Conservation (phyloP, 2,113 vertebrate genomes). For the Cyphomyrus plagiostoma region DNA sequence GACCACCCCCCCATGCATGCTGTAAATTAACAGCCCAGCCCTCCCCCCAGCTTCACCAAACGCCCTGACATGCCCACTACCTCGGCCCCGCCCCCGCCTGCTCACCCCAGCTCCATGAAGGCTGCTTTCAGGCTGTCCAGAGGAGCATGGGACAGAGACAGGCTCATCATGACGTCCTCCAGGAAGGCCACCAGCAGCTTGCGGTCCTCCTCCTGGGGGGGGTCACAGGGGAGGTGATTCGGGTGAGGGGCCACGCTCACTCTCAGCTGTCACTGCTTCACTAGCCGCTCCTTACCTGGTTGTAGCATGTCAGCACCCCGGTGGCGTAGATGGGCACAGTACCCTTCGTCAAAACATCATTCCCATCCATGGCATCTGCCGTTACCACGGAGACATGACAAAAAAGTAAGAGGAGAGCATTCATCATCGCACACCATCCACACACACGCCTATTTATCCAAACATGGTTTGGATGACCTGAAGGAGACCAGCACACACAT, state of each 20-base stretch:
- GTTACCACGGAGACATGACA: slow-evolving; percentile 21
- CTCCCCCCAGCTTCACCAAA: not conserved
- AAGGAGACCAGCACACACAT: not conserved
- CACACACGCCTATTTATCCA: not conserved
- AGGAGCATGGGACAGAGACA: slow-evolving; percentile 89
- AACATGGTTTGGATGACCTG: not conserved
- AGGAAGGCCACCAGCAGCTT: slow-evolving; percentile 93
- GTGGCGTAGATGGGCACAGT: slow-evolving; percentile 98
- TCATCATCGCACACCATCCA: not conserved
- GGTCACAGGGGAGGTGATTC: not conserved
- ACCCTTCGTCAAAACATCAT: slow-evolving; percentile 93
- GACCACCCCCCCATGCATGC: too few species aligned
- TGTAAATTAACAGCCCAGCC: too few species aligned
- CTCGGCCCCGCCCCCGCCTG: not conserved
- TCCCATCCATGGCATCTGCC: slow-evolving; percentile 78
- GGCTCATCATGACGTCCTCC: slow-evolving; percentile 96
- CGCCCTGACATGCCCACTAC: not conserved
- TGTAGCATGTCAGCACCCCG: slow-evolving; percentile 94
- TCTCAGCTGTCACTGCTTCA: not conserved
- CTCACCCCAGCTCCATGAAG: slow-evolving; percentile 95
- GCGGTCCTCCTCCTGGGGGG: slow-evolving; percentile 85
- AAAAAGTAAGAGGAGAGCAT: not conserved
- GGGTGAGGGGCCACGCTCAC: not conserved
- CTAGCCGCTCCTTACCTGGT: slow-evolving; percentile 70
- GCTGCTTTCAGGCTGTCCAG: slow-evolving; percentile 95